These are phyloP conservation scores for Metalampra italica DNA, from an alignment of 2,888 invertebrate genomes.

Conservation along the genomic window DNA sequence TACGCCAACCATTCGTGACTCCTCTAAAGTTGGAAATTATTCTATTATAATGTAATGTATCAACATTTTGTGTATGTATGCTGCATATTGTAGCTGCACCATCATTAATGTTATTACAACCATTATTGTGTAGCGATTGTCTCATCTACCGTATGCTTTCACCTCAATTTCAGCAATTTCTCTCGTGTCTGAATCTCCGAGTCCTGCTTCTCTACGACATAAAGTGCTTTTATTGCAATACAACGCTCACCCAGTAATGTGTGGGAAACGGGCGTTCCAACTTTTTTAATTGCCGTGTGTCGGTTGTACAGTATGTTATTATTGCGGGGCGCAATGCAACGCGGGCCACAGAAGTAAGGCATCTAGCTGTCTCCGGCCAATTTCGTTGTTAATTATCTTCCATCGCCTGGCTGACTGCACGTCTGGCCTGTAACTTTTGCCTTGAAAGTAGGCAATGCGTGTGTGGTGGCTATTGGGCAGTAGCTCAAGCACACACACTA, in stretches of 20 bases:
- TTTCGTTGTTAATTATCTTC: slow-evolving; percentile 69
- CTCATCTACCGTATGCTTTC: slow-evolving; percentile 47
- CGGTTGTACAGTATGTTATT: slow-evolving; percentile 54
- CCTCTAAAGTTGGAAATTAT: slow-evolving; percentile 22
- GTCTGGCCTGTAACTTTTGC: slow-evolving; percentile 55
- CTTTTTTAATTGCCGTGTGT: slow-evolving; percentile 63
- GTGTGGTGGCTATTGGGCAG: slow-evolving; percentile 7
- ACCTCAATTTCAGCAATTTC: slow-evolving; percentile 53
- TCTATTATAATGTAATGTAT: slow-evolving; percentile 21
- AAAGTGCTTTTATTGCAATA: slow-evolving; percentile 35
- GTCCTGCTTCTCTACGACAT: slow-evolving; percentile 33
- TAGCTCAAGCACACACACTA: slow-evolving; percentile 17
- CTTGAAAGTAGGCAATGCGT: slow-evolving; percentile 54
- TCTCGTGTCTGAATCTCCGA: slow-evolving; percentile 34
- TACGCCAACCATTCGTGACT: slow-evolving; percentile 38
- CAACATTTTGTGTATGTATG: slow-evolving; percentile 9
- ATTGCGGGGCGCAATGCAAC: slow-evolving; percentile 62
- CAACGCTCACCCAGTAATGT: slow-evolving; percentile 53
- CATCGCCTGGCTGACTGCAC: slow-evolving; percentile 52
- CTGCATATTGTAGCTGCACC: slow-evolving; percentile 30
- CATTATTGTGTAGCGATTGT: slow-evolving; percentile 46
- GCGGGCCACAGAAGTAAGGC: slow-evolving; percentile 65
- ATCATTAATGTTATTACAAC: slow-evolving; percentile 47
- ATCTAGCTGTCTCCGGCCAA: slow-evolving; percentile 71
- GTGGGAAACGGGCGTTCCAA: slow-evolving; percentile 64